A percentile compares a stretch with the other conserved stretches of the same genome.
Conservation (phyloP, 2,888 invertebrate genomes). For the Altica lythri region DNA sequence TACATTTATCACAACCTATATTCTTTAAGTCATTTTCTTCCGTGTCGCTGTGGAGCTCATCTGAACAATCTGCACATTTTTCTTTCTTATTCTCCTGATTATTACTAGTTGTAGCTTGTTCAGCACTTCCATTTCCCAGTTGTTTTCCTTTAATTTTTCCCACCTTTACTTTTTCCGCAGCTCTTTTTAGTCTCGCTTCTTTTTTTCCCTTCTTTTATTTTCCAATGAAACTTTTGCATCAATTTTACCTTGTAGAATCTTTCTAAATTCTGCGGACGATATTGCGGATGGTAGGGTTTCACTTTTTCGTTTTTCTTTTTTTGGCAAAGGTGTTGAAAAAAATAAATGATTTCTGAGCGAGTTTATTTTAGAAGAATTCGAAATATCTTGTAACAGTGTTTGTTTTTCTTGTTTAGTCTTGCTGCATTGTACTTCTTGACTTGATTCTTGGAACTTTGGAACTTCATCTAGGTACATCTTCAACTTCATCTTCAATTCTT, state of each 20-base stretch:
- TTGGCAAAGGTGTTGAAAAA: neutral
- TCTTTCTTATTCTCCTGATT: too few species aligned
- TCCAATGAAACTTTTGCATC: neutral
- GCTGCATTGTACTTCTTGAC: neutral
- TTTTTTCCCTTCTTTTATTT: constrained; percentile 1
- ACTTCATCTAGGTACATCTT: neutral
- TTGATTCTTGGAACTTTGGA: neutral
- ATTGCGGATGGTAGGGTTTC: neutral
- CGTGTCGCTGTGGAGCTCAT: constrained; percentile 21
- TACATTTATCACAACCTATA: constrained; percentile 24
- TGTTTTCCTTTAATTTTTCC: neutral
- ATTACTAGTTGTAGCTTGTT: too few species aligned
- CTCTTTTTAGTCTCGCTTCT: neutral
- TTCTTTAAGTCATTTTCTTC: constrained; percentile 25
- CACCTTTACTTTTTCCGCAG: neutral
- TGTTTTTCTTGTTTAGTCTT: neutral
- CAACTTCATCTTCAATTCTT: neutral
- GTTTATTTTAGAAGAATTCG: neutral
- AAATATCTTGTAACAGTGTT: neutral
- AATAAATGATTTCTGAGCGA: neutral
- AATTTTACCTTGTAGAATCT: neutral
- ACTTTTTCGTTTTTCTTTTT: neutral
- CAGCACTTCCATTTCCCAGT: too few species aligned
- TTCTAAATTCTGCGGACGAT: neutral
- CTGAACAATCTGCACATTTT: constrained; percentile 11